These are phyloP conservation scores for Eulemur mongoz DNA, from an alignment of 2,797 vertebrate genomes.

Conservation along the genomic window DNA sequence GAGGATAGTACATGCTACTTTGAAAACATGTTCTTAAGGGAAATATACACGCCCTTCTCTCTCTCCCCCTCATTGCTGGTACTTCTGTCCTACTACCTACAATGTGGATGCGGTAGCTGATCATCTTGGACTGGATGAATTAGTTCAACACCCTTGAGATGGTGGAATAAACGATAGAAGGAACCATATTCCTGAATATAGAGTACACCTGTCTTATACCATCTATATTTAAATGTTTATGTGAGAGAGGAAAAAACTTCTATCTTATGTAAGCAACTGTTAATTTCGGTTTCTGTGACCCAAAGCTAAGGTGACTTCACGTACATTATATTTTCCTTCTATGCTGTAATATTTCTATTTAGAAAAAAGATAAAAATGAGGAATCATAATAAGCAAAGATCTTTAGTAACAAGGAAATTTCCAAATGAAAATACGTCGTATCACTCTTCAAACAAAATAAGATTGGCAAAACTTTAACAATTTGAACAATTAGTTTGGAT, in stretches of 20 bases:
- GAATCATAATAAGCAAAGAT: conserved; percentile 27
- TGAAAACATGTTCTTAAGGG: neutral
- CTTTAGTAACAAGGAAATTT: conserved; percentile 22
- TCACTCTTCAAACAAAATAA: conserved; percentile 44
- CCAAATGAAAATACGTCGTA: conserved; percentile 24
- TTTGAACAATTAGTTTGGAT: conserved; percentile 24
- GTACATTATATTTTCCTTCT: neutral
- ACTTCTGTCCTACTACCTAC: neutral
- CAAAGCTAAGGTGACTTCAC: conserved; percentile 1
- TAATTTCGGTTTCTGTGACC: neutral
- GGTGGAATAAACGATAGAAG: neutral
- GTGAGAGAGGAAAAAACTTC: neutral
- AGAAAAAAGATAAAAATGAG: conserved; percentile 23
- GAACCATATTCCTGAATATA: neutral
- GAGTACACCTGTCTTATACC: neutral
- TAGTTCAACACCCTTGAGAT: neutral
- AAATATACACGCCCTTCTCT: neutral
- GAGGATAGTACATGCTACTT: neutral
- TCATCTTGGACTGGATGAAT: neutral
- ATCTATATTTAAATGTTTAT: neutral
- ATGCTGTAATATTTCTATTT: conserved; percentile 6
- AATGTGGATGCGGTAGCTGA: neutral
- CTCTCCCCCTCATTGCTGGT: neutral
- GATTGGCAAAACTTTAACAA: conserved; percentile 34
- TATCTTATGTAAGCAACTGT: neutral